These are phyloP conservation scores for Megalops cyprinoides DNA, from an alignment of 2,797 vertebrate species.

Conservation along the genomic window DNA sequence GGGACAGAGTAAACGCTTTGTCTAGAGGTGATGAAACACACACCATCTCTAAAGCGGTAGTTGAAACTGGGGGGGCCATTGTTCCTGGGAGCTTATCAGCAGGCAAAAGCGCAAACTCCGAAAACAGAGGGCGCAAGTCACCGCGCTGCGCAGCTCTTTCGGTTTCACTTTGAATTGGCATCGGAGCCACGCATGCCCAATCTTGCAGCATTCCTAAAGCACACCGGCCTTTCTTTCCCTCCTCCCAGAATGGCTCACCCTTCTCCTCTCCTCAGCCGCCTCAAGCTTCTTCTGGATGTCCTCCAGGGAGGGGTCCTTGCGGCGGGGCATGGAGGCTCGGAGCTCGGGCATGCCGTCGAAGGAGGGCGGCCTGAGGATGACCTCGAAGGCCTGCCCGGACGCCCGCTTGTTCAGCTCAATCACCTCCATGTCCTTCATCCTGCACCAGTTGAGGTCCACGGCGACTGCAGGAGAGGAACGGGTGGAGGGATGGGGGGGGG, in stretches of 20 bases:
- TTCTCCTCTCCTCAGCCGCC: conserved; percentile 87
- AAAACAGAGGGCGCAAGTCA: too few relatives aligned
- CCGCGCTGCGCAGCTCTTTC: too few relatives aligned
- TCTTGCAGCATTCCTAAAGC: too few relatives aligned
- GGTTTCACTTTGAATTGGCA: too few relatives aligned
- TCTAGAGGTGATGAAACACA: background rate
- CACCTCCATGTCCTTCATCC: conserved; percentile 96
- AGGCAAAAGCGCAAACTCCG: background rate
- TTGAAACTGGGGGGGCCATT: background rate
- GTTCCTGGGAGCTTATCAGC: background rate
- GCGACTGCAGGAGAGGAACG: conserved; percentile 81
- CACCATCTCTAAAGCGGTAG: background rate
- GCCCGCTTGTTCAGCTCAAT: conserved; percentile 91
- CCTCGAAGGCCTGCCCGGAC: conserved; percentile 93
- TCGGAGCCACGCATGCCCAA: too few relatives aligned
- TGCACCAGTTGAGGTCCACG: conserved; percentile 91
- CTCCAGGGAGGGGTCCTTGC: conserved; percentile 86
- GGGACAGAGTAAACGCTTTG: conserved; percentile 6
- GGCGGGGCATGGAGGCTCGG: conserved; percentile 84
- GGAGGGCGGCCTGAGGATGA: conserved; percentile 91
- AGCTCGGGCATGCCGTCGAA: conserved; percentile 88
- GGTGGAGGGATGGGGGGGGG: too few relatives aligned
- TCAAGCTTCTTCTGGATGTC: conserved; percentile 95
- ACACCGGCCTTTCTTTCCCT: background rate
- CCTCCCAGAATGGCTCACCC: conserved; percentile 64